Base-by-base conservation (phyloP, 2,888 invertebrate species). In the Crocallis elinguaria region DNA sequence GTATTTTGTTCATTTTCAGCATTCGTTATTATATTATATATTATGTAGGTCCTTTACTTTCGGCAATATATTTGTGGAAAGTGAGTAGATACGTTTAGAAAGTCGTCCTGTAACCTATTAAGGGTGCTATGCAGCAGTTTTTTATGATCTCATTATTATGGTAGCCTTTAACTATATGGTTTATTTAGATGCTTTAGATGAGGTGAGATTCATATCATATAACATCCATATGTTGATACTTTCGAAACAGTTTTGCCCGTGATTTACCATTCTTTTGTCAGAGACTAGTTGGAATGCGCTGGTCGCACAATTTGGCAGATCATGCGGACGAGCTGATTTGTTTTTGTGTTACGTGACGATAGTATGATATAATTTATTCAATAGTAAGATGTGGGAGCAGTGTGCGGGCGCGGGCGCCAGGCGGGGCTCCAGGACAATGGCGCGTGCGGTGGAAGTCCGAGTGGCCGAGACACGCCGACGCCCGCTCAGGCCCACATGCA, bases 401-500 rank as follows among this genome's bases (percentile, higher is more conserved):
- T 39, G 48, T 51, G 63, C 52, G 42, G 48, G 54, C 57, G 55
- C 62, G 58, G 58, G 66, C 61, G 62, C 67, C 56, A 53, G 37
- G 57, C 45, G 54, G 57, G 54, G 60, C 64, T 71, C 68, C 80
- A 84, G 84, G 82, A 82, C 83, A 79, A 78, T 74, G 78, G 79
- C 79, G 78, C 66, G 59, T 64, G 69, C 66, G 75, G 71, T 71
- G 67, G 71, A 57, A 66, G 66, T 55, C 67, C 68, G 72, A 72
- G 69, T 67, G 71, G 62, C 66, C 86, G 86, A 91, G 90, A 91
- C 90, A 82, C 88, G 87, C 88, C 88, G 90, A 88, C 90, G 90
- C 90, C 84, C 76, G 80, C 70, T 70, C 83, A 77, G 88, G 82
- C 89, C 89, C 90, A 89, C 90, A 90, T 89, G 88, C 85, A 88